These are phyloP conservation scores for Clinocottus analis DNA, from an alignment of 2,113 vertebrate species.

Conservation along the genomic window DNA sequence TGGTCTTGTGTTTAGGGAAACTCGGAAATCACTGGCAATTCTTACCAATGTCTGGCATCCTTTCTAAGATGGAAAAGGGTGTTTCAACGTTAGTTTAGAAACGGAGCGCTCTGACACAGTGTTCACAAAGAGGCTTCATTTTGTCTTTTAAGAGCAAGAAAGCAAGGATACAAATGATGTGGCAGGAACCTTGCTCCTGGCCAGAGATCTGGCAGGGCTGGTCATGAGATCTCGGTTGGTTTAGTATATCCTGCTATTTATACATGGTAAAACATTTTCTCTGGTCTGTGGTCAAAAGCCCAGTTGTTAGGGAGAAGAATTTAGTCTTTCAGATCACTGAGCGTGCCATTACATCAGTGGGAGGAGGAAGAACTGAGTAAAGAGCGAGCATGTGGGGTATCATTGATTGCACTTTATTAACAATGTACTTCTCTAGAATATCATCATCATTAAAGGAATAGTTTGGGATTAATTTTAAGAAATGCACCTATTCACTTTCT, in stretches of 20 bases:
- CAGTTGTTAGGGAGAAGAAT: conserved; percentile 44
- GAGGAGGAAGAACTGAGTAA: neutral
- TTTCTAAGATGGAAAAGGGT: conserved; percentile 1
- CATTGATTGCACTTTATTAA: neutral
- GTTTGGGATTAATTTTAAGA: neutral
- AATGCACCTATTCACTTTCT: neutral
- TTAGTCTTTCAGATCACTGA: conserved; percentile 31
- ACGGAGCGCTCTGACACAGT: neutral
- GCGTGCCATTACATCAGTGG: conserved; percentile 9
- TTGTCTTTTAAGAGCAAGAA: neutral
- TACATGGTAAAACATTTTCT: conserved; percentile 35
- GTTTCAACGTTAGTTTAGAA: neutral
- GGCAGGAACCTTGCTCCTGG: conserved; percentile 23
- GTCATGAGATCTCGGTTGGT: conserved; percentile 46
- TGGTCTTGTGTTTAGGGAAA: conserved; percentile 40
- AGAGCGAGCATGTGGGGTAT: neutral
- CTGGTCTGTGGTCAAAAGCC: conserved; percentile 35
- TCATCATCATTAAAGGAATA: neutral
- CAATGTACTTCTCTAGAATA: neutral
- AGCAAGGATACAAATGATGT: neutral
- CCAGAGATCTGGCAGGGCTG: conserved; percentile 20
- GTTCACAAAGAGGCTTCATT: neutral
- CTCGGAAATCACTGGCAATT: conserved; percentile 13
- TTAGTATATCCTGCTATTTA: conserved; percentile 46
- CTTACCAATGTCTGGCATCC: neutral